Evolutionary conservation across 2,113 vertebrate species (phyloP).

Genomic region (Corythoichthys intestinalis): DNA sequence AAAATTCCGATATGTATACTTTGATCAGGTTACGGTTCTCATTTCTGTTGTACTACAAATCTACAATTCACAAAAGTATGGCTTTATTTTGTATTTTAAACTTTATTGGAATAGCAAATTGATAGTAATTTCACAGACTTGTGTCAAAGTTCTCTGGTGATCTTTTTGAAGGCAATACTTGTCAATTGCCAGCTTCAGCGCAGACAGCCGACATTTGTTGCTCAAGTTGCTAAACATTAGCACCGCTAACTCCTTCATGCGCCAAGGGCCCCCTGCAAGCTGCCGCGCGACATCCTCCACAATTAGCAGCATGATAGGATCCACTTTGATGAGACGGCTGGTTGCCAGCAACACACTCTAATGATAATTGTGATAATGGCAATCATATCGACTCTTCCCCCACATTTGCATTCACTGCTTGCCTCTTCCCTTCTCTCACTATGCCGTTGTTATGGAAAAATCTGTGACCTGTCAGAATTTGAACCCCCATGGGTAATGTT

Average conservation of each 20-base stretch:
- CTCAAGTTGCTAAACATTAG: background rate
- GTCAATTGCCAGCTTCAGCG: background rate
- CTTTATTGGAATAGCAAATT: background rate
- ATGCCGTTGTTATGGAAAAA: background rate
- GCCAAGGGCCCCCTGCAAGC: constrained; percentile 35
- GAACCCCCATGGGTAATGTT: background rate
- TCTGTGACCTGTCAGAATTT: background rate
- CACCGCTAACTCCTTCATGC: background rate
- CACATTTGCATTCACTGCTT: constrained; percentile 62
- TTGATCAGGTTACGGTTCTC: too few species aligned
- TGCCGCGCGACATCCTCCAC: constrained; percentile 58
- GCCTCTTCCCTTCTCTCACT: constrained; percentile 31
- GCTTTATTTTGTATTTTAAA: too few species aligned
- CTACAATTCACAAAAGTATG: too few species aligned
- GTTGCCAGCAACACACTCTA: constrained; percentile 63
- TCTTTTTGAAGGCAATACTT: background rate
- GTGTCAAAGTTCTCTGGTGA: background rate
- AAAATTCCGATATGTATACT: too few species aligned
- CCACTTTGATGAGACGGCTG: constrained; percentile 58
- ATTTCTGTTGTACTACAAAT: too few species aligned
- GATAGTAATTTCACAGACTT: background rate
- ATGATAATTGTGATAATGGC: constrained; percentile 66
- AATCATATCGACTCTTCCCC: constrained; percentile 57
- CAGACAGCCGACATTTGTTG: background rate
- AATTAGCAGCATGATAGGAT: constrained; percentile 64